Evolutionary conservation across 1,140 invertebrate species (phyloP).

Genomic region (Sinella curviseta): DNA sequence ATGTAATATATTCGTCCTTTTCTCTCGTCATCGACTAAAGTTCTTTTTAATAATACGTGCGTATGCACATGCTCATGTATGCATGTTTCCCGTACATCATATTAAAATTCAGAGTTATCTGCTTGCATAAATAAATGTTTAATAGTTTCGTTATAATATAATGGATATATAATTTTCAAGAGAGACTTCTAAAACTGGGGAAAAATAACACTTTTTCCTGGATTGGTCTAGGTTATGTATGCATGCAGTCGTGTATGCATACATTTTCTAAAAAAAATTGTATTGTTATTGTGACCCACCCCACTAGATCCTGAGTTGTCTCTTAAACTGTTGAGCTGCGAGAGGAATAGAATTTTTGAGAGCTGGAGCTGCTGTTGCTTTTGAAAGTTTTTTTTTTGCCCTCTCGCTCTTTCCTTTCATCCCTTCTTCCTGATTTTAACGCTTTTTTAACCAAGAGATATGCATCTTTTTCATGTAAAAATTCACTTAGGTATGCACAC

Average conservation of each 20-base stretch:
- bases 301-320: constrained; percentile 10
- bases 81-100: constrained; percentile 1
- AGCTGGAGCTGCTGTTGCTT: neutral
- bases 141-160: neutral
- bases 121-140: neutral
- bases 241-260: neutral
- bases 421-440: constrained; percentile 26
- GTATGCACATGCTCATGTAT: constrained; percentile 7
- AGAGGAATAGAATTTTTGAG: neutral
- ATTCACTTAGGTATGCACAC: neutral
- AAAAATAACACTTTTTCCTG: neutral
- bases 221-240: constrained; percentile 6
- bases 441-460: neutral
- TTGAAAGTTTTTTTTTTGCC: neutral
- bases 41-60: neutral
- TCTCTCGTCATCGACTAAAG: too few relatives aligned
- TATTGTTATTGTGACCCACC: constrained; percentile 13
- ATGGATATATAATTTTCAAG: neutral
- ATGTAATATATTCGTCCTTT: too few relatives aligned
- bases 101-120: constrained; percentile 17
- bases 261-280: neutral
- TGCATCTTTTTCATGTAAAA: constrained; percentile 24
- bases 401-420: neutral
- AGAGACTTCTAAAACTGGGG: too few relatives aligned
- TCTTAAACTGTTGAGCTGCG: neutral